phyloP scores from a whole-genome alignment of 2,888 invertebrate genomes.

The Alitta virens region DNA sequence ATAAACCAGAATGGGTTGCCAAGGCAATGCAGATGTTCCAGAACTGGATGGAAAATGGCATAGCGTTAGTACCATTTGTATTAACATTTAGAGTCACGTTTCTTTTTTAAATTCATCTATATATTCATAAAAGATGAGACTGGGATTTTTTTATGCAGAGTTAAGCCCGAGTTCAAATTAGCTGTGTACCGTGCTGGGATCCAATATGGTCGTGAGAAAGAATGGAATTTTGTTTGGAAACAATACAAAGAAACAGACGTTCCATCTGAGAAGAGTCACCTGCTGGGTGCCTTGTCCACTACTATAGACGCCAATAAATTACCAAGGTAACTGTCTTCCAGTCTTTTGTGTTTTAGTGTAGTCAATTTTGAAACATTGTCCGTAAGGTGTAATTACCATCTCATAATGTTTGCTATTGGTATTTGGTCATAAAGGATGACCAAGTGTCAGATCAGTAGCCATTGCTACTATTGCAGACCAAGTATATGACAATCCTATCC shows the following conservation, averaged over 20 bases:
- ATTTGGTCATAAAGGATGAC: no score
- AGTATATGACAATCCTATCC: background rate
- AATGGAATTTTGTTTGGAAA: constrained; percentile 53
- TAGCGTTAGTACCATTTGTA: background rate
- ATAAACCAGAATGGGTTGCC: constrained; percentile 67
- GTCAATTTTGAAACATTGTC: no score
- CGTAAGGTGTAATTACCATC: no score
- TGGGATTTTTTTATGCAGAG: no score
- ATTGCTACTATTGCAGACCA: no score
- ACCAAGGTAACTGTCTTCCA: constrained; percentile 46
- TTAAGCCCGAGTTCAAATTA: constrained; percentile 74
- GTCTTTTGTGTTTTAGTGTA: no score
- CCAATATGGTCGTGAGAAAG: constrained; percentile 46
- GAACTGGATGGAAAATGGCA: constrained; percentile 68
- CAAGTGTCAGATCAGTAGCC: no score
- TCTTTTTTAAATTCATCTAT: no score
- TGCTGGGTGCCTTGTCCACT: constrained; percentile 44
- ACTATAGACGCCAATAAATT: constrained; percentile 45
- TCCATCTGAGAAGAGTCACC: constrained; percentile 47
- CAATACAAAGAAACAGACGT: constrained; percentile 40
- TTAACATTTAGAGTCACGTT: no score
- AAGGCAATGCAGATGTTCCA: constrained; percentile 71
- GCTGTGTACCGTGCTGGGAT: constrained; percentile 66
- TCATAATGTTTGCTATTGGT: no score
- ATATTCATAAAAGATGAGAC: no score